Evolutionary conservation across 2,888 invertebrate species (phyloP), one percentile per base, ranked within the genome.

Genomic region (Thera obeliscata): DNA sequence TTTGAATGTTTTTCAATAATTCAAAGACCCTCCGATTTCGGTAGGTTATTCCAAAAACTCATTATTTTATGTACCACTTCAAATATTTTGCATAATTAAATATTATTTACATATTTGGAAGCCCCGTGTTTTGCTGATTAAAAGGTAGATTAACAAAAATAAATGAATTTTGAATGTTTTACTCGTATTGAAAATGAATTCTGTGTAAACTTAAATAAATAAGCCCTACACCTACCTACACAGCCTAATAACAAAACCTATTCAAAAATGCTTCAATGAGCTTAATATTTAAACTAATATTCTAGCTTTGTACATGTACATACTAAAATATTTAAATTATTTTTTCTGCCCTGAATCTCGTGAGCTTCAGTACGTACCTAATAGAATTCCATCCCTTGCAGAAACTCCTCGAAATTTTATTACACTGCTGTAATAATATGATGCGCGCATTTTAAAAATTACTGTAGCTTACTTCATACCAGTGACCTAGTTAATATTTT

Each of bases 351-450:
- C 74, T 38, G 68, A 73, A 71, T 76, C 70, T 77, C 78, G 7
- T 50, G 80, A 76, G 81, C 74, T 74, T 79, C 75, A 33, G 35
- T 8, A 41, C 56, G 55, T 43, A n/a, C 68, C 73, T 80, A 81
- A 80, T 79, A 78, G 75, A 82, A 80, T 84, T 82, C 81, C 80
- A 85, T 82, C 81, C 81, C 79, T 79, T 81, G 79, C 78, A 76
- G 81, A 64, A 67, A 64, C 70, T 71, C 61, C 56, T 67, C 74
- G 73, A 75, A 75, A 73, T 78, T 79, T 75, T 74, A 75, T 74
- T 72, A 71, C 67, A 62, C 56, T 67, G 59, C 67, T 60, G 54
- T 67, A 78, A 69, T 69, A 74, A 71, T 71, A 71, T 68, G 56
- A 67, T 66, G 63, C 60, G 64, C 62, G 63, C 54, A 65, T 63